A percentile compares a stretch with the other conserved stretches of the same genome.
Conservation (phyloP, 2,888 invertebrate genomes). For the Theodoxus fluviatilis region DNA sequence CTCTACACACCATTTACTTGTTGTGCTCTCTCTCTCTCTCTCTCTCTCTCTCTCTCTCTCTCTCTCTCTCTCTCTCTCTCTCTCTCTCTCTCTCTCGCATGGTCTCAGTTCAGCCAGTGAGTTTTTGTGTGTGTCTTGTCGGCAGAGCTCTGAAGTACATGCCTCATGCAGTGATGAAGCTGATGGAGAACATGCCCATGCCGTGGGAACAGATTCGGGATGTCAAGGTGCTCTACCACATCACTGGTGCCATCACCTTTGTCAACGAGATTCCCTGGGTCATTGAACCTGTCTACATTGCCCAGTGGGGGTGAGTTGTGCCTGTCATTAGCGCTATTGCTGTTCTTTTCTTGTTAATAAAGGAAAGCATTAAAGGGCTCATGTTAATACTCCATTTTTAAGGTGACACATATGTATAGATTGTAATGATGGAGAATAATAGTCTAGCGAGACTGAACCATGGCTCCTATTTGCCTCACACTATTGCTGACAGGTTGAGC, state of each 20-base stretch:
- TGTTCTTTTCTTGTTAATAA: background rate
- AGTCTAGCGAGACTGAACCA: too few species aligned
- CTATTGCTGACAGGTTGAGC: too few species aligned
- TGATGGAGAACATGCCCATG: slow-evolving; percentile 99
- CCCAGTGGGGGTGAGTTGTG: slow-evolving; percentile 90
- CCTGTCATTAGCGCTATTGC: background rate
- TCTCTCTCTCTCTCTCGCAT: too few species aligned
- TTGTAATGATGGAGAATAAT: too few species aligned
- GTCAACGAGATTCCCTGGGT: slow-evolving; percentile 99
- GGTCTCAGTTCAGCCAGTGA: too few species aligned
- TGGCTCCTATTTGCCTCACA: too few species aligned
- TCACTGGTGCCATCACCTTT: slow-evolving; percentile 99
- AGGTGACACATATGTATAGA: too few species aligned
- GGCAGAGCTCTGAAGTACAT: slow-evolving; percentile 94
- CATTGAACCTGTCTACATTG: slow-evolving; percentile 97
- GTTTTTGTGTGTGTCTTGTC: background rate
- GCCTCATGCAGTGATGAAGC: slow-evolving; percentile 99
- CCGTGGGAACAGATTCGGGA: slow-evolving; percentile 99
- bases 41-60: too few species aligned
- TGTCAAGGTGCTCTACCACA: slow-evolving; percentile 94
- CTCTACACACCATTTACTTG: background rate
- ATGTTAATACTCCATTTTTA: too few species aligned
- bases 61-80: too few species aligned
- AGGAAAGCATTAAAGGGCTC: background rate
- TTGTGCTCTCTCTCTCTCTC: too few species aligned